Percentiles rank a stretch among this genome's conserved stretches.
Evolutionary conservation across 2,797 vertebrate genomes (phyloP).

Genomic region (Mallotus villosus): DNA sequence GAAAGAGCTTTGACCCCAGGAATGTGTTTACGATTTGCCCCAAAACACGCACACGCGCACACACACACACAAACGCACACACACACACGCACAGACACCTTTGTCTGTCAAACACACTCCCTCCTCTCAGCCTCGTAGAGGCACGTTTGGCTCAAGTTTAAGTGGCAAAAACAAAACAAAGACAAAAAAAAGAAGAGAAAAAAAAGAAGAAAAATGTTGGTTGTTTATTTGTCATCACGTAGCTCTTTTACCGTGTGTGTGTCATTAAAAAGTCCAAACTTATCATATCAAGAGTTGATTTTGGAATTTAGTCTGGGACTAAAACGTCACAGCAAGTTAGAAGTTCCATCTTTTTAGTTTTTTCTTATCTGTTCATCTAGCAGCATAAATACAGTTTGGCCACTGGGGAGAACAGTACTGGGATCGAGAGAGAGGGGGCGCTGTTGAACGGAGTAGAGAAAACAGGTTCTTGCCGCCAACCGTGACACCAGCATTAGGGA

Average conservation of each 20-base stretch:
- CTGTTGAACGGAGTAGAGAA: conserved; percentile 79
- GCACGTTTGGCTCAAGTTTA: conserved; percentile 99
- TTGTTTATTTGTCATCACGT: conserved; percentile 60
- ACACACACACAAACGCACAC: conserved; percentile 73
- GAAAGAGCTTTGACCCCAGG: conserved; percentile 91
- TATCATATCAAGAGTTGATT: conserved; percentile 85
- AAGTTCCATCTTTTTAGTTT: conserved; percentile 73
- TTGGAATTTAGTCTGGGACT: conserved; percentile 99
- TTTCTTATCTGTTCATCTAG: conserved; percentile 74
- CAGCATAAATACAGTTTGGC: conserved; percentile 99
- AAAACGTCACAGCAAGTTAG: conserved; percentile 99
- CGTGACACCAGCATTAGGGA: conserved; percentile 85
- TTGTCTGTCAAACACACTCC: conserved; percentile 85
- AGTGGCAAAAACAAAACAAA: conserved; percentile 86
- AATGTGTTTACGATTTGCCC: conserved; percentile 97
- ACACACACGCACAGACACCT: conserved; percentile 50
- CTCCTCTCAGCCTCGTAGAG: conserved; percentile 98
- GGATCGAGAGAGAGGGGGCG: conserved; percentile 68
- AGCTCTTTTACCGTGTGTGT: conserved; percentile 44
- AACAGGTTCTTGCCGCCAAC: conserved; percentile 68
- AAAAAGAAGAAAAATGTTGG: conserved; percentile 46
- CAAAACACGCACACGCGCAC: conserved; percentile 80
- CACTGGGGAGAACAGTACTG: conserved; percentile 95
- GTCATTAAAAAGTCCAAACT: conserved; percentile 83
- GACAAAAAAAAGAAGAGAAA: conserved; percentile 24